Percentiles rank a stretch among this genome's conserved stretches.
These are phyloP conservation scores for Asbolus verrucosus DNA, from an alignment of 1,140 invertebrate species.

Conservation along the genomic window DNA sequence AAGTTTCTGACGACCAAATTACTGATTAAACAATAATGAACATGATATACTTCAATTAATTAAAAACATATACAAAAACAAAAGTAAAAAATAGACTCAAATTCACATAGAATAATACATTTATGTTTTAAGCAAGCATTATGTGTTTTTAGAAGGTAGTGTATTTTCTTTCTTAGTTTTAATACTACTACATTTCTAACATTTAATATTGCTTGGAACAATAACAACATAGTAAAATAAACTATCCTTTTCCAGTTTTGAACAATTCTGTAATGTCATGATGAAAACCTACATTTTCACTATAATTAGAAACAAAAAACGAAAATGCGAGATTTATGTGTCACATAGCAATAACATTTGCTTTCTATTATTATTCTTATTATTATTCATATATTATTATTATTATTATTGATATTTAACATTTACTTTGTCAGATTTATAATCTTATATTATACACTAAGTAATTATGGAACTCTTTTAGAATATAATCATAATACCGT, in stretches of 20 bases:
- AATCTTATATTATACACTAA: constrained; percentile 40
- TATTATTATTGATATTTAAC: constrained; percentile 45
- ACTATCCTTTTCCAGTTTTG: constrained; percentile 20
- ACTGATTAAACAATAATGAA: constrained; percentile 42
- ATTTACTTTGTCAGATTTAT: constrained; percentile 42
- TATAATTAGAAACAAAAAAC: constrained; percentile 19
- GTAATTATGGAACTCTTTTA: constrained; percentile 36
- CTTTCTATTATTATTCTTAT: constrained; percentile 38
- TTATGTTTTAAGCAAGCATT: constrained; percentile 47
- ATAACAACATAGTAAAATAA: constrained; percentile 37
- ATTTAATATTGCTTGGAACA: constrained; percentile 49
- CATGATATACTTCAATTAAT: constrained; percentile 45
- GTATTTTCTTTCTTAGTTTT: constrained; percentile 41
- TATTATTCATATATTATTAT: constrained; percentile 40
- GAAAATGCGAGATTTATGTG: constrained; percentile 41
- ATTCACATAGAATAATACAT: constrained; percentile 41
- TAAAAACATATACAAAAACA: constrained; percentile 29
- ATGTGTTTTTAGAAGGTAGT: constrained; percentile 41
- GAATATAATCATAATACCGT: constrained; percentile 23
- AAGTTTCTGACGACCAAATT: constrained; percentile 28
- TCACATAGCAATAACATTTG: constrained; percentile 43
- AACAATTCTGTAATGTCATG: constrained; percentile 31
- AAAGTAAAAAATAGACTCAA: constrained; percentile 13
- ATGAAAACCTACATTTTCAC: constrained; percentile 21
- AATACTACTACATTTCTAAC: constrained; percentile 47